These are phyloP conservation scores for Loriculus beryllinus DNA, from an alignment of 2,797 vertebrate genomes.

Conservation along the genomic window DNA sequence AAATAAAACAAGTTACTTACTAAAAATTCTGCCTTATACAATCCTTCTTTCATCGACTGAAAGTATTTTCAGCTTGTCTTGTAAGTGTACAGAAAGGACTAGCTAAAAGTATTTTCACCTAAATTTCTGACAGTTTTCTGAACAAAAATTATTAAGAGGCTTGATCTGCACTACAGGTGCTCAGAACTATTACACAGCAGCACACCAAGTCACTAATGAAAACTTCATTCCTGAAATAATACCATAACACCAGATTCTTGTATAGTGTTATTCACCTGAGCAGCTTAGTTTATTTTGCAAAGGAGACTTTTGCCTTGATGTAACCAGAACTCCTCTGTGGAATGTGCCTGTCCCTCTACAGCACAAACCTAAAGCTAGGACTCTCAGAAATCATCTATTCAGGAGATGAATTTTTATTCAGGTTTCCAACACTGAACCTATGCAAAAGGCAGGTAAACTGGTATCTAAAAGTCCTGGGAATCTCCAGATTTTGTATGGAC, in stretches of 20 bases:
- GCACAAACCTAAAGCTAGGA: accelerated
- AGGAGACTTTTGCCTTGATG: neutral
- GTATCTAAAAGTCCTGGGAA: neutral
- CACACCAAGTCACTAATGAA: neutral
- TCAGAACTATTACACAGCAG: neutral
- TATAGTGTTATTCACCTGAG: neutral
- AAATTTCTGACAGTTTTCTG: constrained; percentile 10
- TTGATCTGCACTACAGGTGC: constrained; percentile 30
- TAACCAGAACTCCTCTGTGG: neutral
- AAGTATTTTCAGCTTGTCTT: neutral
- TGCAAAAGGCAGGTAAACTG: neutral
- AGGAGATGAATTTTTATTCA: neutral
- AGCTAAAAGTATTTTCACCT: constrained; percentile 14
- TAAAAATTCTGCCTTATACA: neutral
- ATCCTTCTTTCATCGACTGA: neutral
- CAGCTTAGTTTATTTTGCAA: neutral
- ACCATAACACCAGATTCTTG: accelerated
- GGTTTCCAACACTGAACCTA: neutral
- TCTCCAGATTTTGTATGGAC: neutral
- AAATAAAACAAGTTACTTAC: neutral
- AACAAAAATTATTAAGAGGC: neutral
- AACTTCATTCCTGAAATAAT: neutral
- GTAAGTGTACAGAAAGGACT: neutral
- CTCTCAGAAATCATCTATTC: neutral
- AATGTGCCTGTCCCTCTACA: neutral